Base-by-base conservation (phyloP, 2,888 invertebrate genomes). In the Pogonocherus hispidulus region DNA sequence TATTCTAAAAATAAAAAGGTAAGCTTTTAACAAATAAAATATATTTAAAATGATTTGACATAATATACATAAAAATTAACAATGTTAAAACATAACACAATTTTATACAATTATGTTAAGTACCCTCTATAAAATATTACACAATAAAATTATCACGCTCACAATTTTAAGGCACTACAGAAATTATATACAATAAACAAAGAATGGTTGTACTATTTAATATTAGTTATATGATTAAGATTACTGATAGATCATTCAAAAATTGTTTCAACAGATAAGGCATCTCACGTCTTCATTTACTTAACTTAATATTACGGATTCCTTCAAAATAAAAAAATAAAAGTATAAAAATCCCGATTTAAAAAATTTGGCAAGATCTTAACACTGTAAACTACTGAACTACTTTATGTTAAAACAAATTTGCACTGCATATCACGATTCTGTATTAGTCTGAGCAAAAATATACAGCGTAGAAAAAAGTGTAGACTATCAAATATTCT, bases 101-200 rank as follows among this genome's bases (percentile, higher is more conserved):
- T 69, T 64, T 62, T 64, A 65, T 60, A 67, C 51, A 56, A 65
- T 66, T 55, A 65, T 52, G 66, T 77, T 41, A 77, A 75, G 76
- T 77, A 77, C 75, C 72, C 74, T 68, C 56, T 69, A 66, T 56
- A 66, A 66, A 71, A 73, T 59, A 64, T 37, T 55, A 55, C 27
- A 55, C 55, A 47, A 72, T 65, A 70, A 69, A 67, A 76, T 68
- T 75, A 76, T 76, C 75, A 75, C 78, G 75, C 63, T 71, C 66
- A 69, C 62, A 49, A 71, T 72, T 27, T 41, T 78, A 78, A 78
- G 78, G 78, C 78, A 78, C 78, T 75, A 75, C 70, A 59, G 64
- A 73, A 73, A 66, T 56, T 64, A 72, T 70, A 66, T 64, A 70
- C 63, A 66, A 46, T 63, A 49, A 60, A 46, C 52, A 68, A 59